phyloP scores from a whole-genome alignment of 2,888 invertebrate genomes.

The Drosophila recens region DNA sequence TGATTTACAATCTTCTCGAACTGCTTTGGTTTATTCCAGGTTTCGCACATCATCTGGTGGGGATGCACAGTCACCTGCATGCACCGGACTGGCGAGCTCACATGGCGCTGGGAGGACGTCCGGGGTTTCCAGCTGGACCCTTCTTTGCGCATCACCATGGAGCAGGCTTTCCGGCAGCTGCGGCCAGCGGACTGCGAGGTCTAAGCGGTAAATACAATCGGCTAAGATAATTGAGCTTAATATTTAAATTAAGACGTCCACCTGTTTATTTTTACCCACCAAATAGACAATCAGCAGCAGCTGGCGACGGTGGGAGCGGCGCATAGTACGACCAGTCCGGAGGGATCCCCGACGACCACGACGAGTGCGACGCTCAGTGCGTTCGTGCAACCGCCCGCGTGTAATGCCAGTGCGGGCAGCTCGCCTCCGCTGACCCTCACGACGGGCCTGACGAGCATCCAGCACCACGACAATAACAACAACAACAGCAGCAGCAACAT shows the following conservation, averaged over 20 bases:
- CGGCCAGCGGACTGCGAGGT: constrained; percentile 86
- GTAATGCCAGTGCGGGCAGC: constrained; percentile 71
- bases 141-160: constrained; percentile 86
- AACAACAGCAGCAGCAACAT: constrained; percentile 84
- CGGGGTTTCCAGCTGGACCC: constrained; percentile 83
- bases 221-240: background rate
- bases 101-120: constrained; percentile 80
- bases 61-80: constrained; percentile 89
- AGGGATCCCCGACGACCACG: constrained; percentile 87
- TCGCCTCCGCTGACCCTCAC: constrained; percentile 84
- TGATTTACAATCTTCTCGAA: background rate
- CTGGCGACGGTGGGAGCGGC: constrained; percentile 85
- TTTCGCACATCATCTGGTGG: constrained; percentile 91
- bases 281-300: constrained; percentile 69
- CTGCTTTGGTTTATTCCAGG: constrained; percentile 85
- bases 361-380: constrained; percentile 71
- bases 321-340: constrained; percentile 90
- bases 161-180: constrained; percentile 85
- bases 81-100: constrained; percentile 88
- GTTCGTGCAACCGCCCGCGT: constrained; percentile 61
- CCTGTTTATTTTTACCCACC: no score
- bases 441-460: constrained; percentile 62
- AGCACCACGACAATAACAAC: constrained; percentile 82
- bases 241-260: background rate
- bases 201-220: constrained; percentile 75